Evolutionary conservation across 2,888 invertebrate genomes (phyloP).

Genomic region (Tetropium fuscum): DNA sequence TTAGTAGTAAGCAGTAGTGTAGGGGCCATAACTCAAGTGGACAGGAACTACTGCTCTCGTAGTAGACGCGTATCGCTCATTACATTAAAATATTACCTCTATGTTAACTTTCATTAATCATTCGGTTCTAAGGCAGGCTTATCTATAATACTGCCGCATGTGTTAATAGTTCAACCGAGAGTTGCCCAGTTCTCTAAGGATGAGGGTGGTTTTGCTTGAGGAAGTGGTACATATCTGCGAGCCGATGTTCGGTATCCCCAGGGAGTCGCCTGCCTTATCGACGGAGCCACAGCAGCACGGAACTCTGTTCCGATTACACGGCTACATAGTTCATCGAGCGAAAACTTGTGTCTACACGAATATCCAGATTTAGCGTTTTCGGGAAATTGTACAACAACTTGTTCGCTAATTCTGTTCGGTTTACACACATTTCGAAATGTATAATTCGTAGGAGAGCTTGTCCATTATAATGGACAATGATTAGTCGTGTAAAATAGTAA

Average conservation of each 20-base stretch:
- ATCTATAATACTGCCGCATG: constrained; percentile 57
- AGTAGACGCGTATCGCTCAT: constrained; percentile 51
- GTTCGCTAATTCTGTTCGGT: constrained; percentile 53
- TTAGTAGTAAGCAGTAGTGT: constrained; percentile 24
- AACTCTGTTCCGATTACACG: constrained; percentile 65
- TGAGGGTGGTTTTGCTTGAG: constrained; percentile 59
- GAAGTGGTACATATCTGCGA: constrained; percentile 65
- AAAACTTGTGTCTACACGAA: constrained; percentile 62
- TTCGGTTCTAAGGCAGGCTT: constrained; percentile 46
- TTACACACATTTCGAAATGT: constrained; percentile 40
- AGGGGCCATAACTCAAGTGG: constrained; percentile 38
- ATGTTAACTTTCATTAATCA: constrained; percentile 55
- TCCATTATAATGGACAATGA: neutral
- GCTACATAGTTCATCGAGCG: constrained; percentile 60
- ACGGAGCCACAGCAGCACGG: constrained; percentile 59
- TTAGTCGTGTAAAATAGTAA: neutral
- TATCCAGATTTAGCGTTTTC: constrained; percentile 58
- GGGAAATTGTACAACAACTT: constrained; percentile 53
- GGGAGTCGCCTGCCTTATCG: constrained; percentile 64
- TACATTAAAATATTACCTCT: constrained; percentile 54
- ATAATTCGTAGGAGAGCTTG: constrained; percentile 23
- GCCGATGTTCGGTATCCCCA: constrained; percentile 60
- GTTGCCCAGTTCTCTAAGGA: constrained; percentile 53
- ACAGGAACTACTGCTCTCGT: constrained; percentile 39
- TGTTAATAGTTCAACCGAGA: constrained; percentile 61